Conservation (phyloP, 2,797 vertebrate genomes). For the Myripristis murdjan region DNA sequence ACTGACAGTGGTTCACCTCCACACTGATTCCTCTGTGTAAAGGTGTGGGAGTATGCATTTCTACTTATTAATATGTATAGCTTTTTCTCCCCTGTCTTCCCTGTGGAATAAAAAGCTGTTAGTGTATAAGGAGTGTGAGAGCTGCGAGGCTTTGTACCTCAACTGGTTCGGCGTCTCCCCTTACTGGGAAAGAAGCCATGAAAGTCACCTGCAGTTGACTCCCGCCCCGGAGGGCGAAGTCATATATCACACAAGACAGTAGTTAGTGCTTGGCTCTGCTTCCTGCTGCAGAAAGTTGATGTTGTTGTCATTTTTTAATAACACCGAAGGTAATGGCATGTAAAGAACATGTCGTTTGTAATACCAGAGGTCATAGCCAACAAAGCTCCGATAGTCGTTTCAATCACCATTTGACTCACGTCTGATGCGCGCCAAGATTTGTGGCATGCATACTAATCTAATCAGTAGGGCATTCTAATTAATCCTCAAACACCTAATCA, state of each 20-base stretch:
- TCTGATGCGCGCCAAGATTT: neutral
- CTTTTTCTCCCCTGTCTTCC: slow-evolving; percentile 42
- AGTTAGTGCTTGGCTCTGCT: slow-evolving; percentile 22
- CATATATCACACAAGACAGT: slow-evolving; percentile 69
- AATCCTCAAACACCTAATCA: slow-evolving; percentile 17
- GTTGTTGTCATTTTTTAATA: slow-evolving; percentile 24
- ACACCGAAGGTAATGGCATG: neutral
- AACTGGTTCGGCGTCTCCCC: slow-evolving; percentile 16
- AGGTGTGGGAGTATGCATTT: slow-evolving; percentile 48
- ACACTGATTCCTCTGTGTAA: slow-evolving; percentile 25
- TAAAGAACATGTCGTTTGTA: slow-evolving; percentile 1
- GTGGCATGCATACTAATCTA: slow-evolving; percentile 6
- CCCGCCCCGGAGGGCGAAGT: slow-evolving; percentile 47
- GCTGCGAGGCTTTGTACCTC: slow-evolving; percentile 47
- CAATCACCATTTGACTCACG: slow-evolving; percentile 4
- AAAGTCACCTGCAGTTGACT: slow-evolving; percentile 46
- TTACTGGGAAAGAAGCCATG: slow-evolving; percentile 43
- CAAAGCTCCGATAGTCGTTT: neutral
- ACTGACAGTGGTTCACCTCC: slow-evolving; percentile 27
- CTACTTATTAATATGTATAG: slow-evolving; percentile 70
- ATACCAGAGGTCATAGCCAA: slow-evolving; percentile 6
- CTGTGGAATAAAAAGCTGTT: slow-evolving; percentile 57
- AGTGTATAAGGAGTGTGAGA: slow-evolving; percentile 17
- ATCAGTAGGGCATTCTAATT: slow-evolving; percentile 16
- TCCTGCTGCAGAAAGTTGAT: neutral